Evolutionary conservation across 2,888 invertebrate species (phyloP).

Genomic region (Boloria selene): DNA sequence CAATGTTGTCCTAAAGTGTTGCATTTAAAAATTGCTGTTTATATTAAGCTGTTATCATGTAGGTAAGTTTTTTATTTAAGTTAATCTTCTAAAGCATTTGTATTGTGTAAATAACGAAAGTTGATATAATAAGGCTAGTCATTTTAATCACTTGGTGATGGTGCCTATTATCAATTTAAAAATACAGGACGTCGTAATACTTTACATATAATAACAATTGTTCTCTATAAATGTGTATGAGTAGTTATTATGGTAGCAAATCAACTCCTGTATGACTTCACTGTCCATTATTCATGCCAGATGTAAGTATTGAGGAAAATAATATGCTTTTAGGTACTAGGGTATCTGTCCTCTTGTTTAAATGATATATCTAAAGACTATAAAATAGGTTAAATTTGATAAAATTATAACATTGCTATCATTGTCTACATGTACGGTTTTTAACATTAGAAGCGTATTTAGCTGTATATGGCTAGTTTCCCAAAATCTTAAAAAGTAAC

Average conservation of each 20-base stretch:
- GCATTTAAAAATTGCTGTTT: conserved; percentile 36
- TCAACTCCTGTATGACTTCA: too few relatives aligned
- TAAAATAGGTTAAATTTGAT: conserved; percentile 5
- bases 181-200: conserved; percentile 21
- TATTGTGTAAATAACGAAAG: conserved; percentile 23
- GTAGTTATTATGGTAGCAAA: background rate
- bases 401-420: conserved; percentile 6
- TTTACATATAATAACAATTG: conserved; percentile 46
- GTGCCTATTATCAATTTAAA: conserved; percentile 27
- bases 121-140: conserved; percentile 32
- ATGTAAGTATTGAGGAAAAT: too few relatives aligned
- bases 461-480: conserved; percentile 13
- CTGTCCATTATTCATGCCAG: too few relatives aligned
- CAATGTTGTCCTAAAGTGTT: conserved; percentile 37
- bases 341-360: too few relatives aligned
- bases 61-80: conserved; percentile 17
- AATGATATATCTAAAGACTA: too few relatives aligned
- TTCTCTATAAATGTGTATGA: conserved; percentile 33
- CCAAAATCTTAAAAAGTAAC: conserved; percentile 4
- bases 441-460: conserved; percentile 2
- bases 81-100: conserved; percentile 16
- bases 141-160: conserved; percentile 33
- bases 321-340: too few relatives aligned
- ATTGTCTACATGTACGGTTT: background rate
- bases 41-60: conserved; percentile 12